These are phyloP conservation scores for Eupithecia pulchellata DNA, from an alignment of 2,888 invertebrate species.

Conservation along the genomic window DNA sequence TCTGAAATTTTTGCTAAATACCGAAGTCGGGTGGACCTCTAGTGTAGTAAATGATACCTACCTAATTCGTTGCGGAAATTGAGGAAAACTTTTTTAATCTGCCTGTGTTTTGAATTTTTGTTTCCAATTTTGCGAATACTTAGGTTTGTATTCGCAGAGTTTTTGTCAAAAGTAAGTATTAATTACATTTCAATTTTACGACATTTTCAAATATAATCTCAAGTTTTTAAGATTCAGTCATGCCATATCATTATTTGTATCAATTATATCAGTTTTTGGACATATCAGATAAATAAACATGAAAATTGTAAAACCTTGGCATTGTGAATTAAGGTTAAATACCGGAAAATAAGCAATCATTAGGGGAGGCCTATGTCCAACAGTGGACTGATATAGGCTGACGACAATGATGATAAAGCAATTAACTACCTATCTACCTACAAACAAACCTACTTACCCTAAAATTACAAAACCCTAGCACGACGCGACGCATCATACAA, in stretches of 20 bases:
- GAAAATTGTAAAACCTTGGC: not conserved
- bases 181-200: not conserved
- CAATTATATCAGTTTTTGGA: not conserved
- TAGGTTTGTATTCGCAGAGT: not conserved
- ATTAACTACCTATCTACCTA: too few relatives aligned
- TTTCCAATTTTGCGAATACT: conserved; percentile 18
- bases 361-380: too few relatives aligned
- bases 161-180: conserved; percentile 15
- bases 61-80: conserved; percentile 21
- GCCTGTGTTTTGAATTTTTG: conserved; percentile 25
- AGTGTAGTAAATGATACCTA: too few relatives aligned
- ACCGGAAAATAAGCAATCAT: too few relatives aligned
- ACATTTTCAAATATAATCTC: not conserved
- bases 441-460: not conserved
- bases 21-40: too few relatives aligned
- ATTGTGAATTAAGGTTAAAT: too few relatives aligned
- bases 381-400: too few relatives aligned
- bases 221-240: not conserved
- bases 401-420: too few relatives aligned
- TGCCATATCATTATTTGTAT: too few relatives aligned
- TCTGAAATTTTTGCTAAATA: too few relatives aligned
- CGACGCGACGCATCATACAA: too few relatives aligned
- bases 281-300: not conserved
- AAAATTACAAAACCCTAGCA: not conserved
- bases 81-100: conserved; percentile 35